These are phyloP conservation scores for Clunio marinus DNA, from an alignment of 2,888 invertebrate species.

Conservation along the genomic window DNA sequence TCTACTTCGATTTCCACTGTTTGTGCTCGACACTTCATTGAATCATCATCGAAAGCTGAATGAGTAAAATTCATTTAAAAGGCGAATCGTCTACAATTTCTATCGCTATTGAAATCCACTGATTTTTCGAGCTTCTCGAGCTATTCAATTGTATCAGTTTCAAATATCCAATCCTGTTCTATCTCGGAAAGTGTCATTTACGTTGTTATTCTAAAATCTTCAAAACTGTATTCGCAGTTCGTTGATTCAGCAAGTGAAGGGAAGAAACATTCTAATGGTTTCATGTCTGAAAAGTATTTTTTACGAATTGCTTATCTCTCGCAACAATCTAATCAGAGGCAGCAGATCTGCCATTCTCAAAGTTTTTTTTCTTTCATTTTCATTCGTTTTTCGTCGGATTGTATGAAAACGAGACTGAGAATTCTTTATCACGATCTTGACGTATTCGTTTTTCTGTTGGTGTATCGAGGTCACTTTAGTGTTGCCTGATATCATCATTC, in stretches of 20 bases:
- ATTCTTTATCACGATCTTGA: constrained; percentile 12
- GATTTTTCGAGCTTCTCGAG: not conserved
- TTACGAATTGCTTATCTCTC: constrained; percentile 9
- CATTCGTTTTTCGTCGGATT: not conserved
- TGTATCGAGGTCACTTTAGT: constrained; percentile 15
- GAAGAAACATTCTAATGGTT: constrained; percentile 10
- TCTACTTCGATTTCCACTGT: not conserved
- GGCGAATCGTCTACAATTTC: not conserved
- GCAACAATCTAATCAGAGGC: not conserved
- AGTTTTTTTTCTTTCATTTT: not conserved
- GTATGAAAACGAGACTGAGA: not conserved
- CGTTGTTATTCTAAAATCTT: too few relatives aligned
- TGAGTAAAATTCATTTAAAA: not conserved
- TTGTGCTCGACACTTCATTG: not conserved
- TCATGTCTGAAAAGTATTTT: constrained; percentile 9
- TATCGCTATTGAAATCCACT: not conserved
- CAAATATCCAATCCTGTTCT: not conserved
- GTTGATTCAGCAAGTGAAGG: too few relatives aligned
- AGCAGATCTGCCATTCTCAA: constrained; percentile 1
- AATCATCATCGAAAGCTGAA: not conserved
- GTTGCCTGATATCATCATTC: not conserved
- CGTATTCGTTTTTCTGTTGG: not conserved
- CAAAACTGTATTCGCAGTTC: too few relatives aligned
- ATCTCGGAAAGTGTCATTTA: not conserved
- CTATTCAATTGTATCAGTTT: not conserved